Percentiles rank a stretch among this genome's conserved stretches.
phyloP scores from a whole-genome alignment of 2,888 invertebrate genomes.

The Carabus problematicus region DNA sequence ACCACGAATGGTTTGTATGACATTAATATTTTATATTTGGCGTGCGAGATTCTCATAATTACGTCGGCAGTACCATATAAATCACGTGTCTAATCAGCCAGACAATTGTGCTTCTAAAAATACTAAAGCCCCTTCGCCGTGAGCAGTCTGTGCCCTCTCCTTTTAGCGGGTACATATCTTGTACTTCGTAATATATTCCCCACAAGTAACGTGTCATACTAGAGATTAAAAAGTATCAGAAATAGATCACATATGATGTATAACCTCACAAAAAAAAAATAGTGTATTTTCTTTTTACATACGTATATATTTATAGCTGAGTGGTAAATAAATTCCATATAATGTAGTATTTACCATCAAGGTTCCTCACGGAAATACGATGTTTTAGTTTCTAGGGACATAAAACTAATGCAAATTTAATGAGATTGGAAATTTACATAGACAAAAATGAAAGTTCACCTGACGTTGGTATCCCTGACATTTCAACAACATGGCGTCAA shows the following conservation, averaged over 20 bases:
- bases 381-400: no score
- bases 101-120: slow-evolving; percentile 46
- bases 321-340: neutral
- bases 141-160: slow-evolving; percentile 2
- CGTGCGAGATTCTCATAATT: slow-evolving; percentile 44
- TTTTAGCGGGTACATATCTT: no score
- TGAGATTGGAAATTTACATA: neutral
- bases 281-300: neutral
- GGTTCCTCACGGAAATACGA: no score
- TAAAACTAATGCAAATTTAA: no score
- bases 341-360: neutral
- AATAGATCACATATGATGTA: neutral
- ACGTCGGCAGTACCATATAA: slow-evolving; percentile 45
- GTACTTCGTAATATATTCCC: slow-evolving; percentile 18
- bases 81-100: slow-evolving; percentile 47
- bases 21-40: slow-evolving; percentile 28
- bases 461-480: slow-evolving; percentile 5
- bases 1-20: neutral
- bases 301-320: neutral
- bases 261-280: neutral
- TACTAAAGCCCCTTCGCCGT: slow-evolving; percentile 43
- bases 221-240: slow-evolving; percentile 3
- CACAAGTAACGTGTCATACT: neutral
- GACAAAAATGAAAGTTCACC: slow-evolving; percentile 3
- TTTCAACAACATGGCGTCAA: neutral